A percentile compares a stretch with the other conserved stretches of the same genome.
Evolutionary conservation across 2,797 vertebrate species (phyloP).

Genomic region (Protosalanx chinensis): DNA sequence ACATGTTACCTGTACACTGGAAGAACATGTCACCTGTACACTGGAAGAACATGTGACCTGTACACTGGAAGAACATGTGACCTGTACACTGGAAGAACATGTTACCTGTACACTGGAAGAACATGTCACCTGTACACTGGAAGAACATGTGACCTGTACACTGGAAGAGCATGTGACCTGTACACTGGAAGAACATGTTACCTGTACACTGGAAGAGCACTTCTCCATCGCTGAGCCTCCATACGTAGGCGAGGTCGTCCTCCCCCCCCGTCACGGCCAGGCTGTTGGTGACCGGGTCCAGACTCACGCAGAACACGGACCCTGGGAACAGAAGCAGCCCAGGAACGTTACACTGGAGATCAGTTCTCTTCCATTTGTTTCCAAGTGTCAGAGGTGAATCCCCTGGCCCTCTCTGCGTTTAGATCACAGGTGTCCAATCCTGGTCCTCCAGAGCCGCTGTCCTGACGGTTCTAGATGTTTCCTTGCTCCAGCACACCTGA

Average conservation of each 20-base stretch:
- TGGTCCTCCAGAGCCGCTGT: too few relatives aligned
- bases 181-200: constrained; percentile 84
- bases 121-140: constrained; percentile 84
- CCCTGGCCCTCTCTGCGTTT: too few relatives aligned
- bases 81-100: constrained; percentile 88
- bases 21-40: constrained; percentile 86
- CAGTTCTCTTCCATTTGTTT: too few relatives aligned
- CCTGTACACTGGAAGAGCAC: constrained; percentile 89
- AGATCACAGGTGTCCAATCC: too few relatives aligned
- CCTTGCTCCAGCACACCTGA: too few relatives aligned
- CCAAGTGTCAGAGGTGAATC: too few relatives aligned
- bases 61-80: constrained; percentile 84
- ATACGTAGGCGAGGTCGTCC: constrained; percentile 91
- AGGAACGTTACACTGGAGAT: too few relatives aligned
- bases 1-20: constrained; percentile 84
- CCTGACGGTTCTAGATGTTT: too few relatives aligned
- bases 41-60: constrained; percentile 84
- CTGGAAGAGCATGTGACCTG: constrained; percentile 84
- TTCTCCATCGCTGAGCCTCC: constrained; percentile 87
- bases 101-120: constrained; percentile 88
- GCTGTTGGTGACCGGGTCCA: constrained; percentile 86
- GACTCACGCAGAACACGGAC: constrained; percentile 90
- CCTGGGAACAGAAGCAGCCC: constrained; percentile 60
- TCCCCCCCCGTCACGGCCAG: constrained; percentile 91
- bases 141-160: constrained; percentile 86